Base-by-base conservation (phyloP, 2,113 vertebrate genomes). In the Fulmarus glacialis region DNA sequence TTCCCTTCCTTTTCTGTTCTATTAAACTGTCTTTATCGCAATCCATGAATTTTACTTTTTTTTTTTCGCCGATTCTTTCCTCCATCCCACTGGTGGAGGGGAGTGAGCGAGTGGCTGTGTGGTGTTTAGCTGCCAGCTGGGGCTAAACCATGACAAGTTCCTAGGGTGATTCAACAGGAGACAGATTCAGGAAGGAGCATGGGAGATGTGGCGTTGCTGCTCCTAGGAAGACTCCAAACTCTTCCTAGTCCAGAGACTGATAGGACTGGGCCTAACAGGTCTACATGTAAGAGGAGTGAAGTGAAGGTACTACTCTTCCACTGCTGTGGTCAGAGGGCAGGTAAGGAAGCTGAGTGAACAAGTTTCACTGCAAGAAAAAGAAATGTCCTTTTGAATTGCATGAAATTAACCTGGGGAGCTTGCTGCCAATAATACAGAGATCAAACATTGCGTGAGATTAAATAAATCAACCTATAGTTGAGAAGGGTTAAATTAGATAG, bases 401-500 rank as follows among this genome's bases (percentile, higher is more conserved):
- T 64, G 71, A 78, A 60, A 81, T 77, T 85, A 72, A 89, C 87
- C 71, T 36, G 38, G 42, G 73, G 73, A 79, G 7, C 66, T 93
- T 66, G 73, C 70, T 95, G 80, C 87, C 66, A 93, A 23, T 85
- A 58, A n/a, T 47, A 42, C 0, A 2, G 62, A 93, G 89, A 89
- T 96, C 89, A 96, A 96, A 95, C 62, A 34, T 92, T 82, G 91
- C 0, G 0, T 90, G 89, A 94, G 87, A 94, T 97, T 89, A 95
- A 95, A 93, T 74, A 89, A 96, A 93, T 95, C 94, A 91, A 96
- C 81, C 84, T 91, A 59, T 87, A 64, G 78, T 20, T 81, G 84
- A 96, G 95, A 96, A 93, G 93, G 93, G 94, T 96, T 97, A 93
- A 93, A 92, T 95, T 83, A 96, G 90, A 91, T 93, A 87, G 92